A percentile compares a stretch with the other conserved stretches of the same genome.
phyloP scores from a whole-genome alignment of 2,888 invertebrate genomes.

The Odontocolon sp. region DNA sequence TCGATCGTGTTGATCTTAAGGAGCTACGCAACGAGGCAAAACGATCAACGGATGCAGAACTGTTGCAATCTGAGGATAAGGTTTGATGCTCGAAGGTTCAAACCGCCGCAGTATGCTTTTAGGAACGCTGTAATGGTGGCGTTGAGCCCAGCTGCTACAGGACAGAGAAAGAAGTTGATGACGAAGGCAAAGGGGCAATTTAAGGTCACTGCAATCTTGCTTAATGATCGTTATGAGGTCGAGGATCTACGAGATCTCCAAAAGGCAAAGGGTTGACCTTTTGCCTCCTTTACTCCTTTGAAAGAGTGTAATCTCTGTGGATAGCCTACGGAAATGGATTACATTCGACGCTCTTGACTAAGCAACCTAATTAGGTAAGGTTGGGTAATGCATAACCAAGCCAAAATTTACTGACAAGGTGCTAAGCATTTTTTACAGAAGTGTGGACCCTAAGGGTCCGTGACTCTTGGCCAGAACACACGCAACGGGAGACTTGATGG shows the following conservation, averaged over 20 bases:
- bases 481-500: not conserved
- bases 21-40: conserved; percentile 53
- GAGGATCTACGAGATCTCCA: conserved; percentile 62
- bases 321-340: conserved; percentile 45
- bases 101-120: conserved; percentile 51
- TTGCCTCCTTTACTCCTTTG: too few species aligned
- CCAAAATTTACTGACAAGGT: not conserved
- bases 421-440: not conserved
- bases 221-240: conserved; percentile 64
- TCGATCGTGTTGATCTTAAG: conserved; percentile 53
- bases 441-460: not conserved
- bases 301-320: conserved; percentile 56
- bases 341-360: conserved; percentile 53
- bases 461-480: not conserved
- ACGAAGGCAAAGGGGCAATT: conserved; percentile 65
- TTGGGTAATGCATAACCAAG: not conserved
- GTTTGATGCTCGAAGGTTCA: conserved; percentile 51
- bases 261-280: conserved; percentile 49
- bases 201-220: conserved; percentile 59
- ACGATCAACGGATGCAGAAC: conserved; percentile 37
- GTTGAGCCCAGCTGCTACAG: conserved; percentile 56
- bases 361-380: conserved; percentile 22
- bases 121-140: conserved; percentile 63
- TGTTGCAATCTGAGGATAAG: conserved; percentile 44
- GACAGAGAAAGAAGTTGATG: conserved; percentile 61